Percentiles rank a stretch among this genome's conserved stretches.
Conservation (phyloP, 2,888 invertebrate genomes). For the Eretmocerus hayati region DNA sequence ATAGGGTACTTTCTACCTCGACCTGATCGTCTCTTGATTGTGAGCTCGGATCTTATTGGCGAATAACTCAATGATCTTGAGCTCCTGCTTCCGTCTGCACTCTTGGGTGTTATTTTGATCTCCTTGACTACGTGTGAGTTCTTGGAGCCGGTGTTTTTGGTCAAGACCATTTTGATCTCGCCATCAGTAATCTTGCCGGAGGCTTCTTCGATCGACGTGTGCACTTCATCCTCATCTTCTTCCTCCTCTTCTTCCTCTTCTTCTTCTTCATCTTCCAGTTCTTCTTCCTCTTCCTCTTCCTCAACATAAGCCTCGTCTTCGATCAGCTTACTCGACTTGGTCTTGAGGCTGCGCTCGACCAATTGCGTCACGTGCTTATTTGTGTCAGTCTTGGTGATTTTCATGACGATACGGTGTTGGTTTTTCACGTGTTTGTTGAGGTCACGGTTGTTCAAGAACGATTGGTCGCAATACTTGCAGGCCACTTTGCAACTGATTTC, state of each 20-base stretch:
- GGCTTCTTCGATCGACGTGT: neutral
- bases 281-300: neutral
- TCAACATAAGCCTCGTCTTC: slow-evolving; percentile 2
- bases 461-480: slow-evolving; percentile 10
- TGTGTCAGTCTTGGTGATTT: slow-evolving; percentile 16
- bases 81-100: neutral
- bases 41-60: neutral
- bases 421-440: slow-evolving; percentile 9
- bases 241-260: slow-evolving; percentile 2
- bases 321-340: neutral
- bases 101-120: slow-evolving; percentile 18
- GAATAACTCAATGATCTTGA: slow-evolving; percentile 1
- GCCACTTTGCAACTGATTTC: neutral
- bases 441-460: slow-evolving; percentile 6
- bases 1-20: slow-evolving; percentile 17
- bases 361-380: slow-evolving; percentile 15
- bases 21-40: slow-evolving; percentile 6
- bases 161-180: slow-evolving; percentile 19
- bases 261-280: neutral
- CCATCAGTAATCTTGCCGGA: slow-evolving; percentile 8
- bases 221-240: neutral
- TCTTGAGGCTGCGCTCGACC: slow-evolving; percentile 1
- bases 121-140: slow-evolving; percentile 17
- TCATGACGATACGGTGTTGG: slow-evolving; percentile 17
- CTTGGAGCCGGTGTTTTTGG: slow-evolving; percentile 11